Evolutionary conservation across 2,888 invertebrate species (phyloP).

Genomic region (Steinernema carpocapsae): DNA sequence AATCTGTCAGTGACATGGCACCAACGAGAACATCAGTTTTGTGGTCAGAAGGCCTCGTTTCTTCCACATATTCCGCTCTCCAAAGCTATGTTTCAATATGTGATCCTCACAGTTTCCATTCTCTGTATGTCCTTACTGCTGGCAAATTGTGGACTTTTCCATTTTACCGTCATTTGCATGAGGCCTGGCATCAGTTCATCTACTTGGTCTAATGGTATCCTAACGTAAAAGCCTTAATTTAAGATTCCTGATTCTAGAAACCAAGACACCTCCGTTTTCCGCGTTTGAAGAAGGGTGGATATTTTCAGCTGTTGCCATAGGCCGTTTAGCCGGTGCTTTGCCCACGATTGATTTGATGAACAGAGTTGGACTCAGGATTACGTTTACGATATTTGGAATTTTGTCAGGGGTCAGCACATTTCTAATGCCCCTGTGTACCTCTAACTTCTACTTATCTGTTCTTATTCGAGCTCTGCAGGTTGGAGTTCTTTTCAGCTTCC

Average conservation of each 20-base stretch:
- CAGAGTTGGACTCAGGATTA: background rate
- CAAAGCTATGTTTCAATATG: background rate
- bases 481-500: background rate
- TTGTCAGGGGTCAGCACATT: background rate
- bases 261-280: background rate
- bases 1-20: too few species aligned
- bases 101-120: background rate
- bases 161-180: constrained; percentile 5
- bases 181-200: background rate
- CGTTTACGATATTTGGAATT: constrained; percentile 16
- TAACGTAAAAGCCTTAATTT: too few species aligned
- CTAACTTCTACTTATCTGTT: background rate
- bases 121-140: background rate
- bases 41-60: too few species aligned
- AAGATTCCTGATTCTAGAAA: background rate
- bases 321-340: background rate
- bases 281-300: constrained; percentile 13
- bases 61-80: too few species aligned
- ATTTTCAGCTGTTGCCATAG: background rate
- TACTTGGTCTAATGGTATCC: too few species aligned
- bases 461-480: background rate
- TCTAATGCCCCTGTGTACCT: background rate
- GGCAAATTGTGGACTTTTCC: background rate
- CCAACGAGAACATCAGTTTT: too few species aligned
- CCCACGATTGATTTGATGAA: constrained; percentile 8